Evolutionary conservation across 2,888 invertebrate genomes (phyloP).

Genomic region (Oscheius onirici): DNA sequence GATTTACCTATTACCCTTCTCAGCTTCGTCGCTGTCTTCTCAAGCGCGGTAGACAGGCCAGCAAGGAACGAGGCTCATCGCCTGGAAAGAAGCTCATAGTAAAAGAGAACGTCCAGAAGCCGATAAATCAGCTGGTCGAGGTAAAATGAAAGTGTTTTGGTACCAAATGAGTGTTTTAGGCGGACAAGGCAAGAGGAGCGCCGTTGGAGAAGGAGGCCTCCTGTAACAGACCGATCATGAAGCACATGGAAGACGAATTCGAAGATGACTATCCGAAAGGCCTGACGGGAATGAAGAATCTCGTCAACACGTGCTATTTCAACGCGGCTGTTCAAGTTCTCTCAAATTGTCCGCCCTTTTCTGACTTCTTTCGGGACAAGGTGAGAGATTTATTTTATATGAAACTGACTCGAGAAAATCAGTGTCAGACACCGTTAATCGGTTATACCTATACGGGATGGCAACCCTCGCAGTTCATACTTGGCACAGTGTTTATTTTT

Average conservation of each 20-base stretch:
- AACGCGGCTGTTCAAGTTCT: conserved; percentile 66
- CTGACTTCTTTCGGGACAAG: conserved; percentile 51
- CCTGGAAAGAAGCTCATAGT: conserved; percentile 10
- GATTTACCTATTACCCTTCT: neutral
- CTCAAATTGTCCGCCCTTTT: conserved; percentile 60
- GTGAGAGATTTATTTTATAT: neutral
- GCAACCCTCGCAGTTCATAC: too few relatives aligned
- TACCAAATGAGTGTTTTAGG: neutral
- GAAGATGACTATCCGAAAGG: conserved; percentile 42
- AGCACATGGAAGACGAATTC: conserved; percentile 37
- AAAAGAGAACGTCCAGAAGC: conserved; percentile 3
- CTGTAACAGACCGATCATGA: conserved; percentile 35
- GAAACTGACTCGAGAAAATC: too few relatives aligned
- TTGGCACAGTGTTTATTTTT: neutral
- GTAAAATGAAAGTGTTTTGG: neutral
- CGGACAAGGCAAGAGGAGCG: conserved; percentile 28
- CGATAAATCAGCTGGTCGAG: neutral
- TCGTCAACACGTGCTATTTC: conserved; percentile 68
- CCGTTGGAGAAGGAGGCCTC: conserved; percentile 32
- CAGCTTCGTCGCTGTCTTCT: conserved; percentile 20
- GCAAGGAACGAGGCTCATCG: neutral
- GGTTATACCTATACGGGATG: too few relatives aligned
- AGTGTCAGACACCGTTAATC: too few relatives aligned
- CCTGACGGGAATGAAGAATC: conserved; percentile 56
- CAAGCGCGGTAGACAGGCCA: conserved; percentile 15